phyloP scores from a whole-genome alignment of 1,140 invertebrate species.

The Drosophila mojavensis region DNA sequence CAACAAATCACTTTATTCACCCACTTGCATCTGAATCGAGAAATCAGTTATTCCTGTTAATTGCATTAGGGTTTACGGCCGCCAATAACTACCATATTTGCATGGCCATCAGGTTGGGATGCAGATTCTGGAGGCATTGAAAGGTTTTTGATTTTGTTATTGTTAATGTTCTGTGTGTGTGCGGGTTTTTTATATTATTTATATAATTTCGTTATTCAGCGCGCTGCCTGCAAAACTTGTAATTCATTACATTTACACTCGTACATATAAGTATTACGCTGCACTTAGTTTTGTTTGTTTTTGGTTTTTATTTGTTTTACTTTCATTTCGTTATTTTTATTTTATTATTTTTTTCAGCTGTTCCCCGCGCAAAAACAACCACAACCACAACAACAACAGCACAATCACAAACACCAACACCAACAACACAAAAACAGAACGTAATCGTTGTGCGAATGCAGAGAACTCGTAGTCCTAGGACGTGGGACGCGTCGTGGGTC shows the following conservation, averaged over 20 bases:
- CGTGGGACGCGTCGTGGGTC: neutral
- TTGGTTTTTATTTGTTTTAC: constrained; percentile 10
- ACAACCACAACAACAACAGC: constrained; percentile 4
- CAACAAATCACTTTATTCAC: constrained; percentile 3
- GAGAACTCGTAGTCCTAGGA: constrained; percentile 9
- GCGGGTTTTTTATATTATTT: neutral
- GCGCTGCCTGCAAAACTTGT: constrained; percentile 8
- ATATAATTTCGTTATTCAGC: constrained; percentile 20
- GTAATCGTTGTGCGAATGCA: constrained; percentile 27
- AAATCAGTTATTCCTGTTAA: constrained; percentile 12
- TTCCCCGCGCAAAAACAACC: constrained; percentile 23
- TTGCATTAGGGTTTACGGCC: neutral
- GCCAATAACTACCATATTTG: constrained; percentile 2
- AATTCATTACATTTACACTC: constrained; percentile 13
- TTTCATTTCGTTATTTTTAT: neutral
- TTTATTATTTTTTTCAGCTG: constrained; percentile 3
- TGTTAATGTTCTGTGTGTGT: too few relatives aligned
- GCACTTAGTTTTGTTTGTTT: constrained; percentile 15
- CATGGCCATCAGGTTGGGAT: constrained; percentile 6
- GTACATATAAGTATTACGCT: constrained; percentile 15
- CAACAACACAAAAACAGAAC: constrained; percentile 18
- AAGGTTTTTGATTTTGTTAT: neutral
- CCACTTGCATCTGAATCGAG: constrained; percentile 9
- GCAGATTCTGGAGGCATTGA: constrained; percentile 7
- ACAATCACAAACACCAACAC: neutral